Evolutionary conservation across 2,888 invertebrate genomes (phyloP).

Genomic region (Eupelmus urozonus): DNA sequence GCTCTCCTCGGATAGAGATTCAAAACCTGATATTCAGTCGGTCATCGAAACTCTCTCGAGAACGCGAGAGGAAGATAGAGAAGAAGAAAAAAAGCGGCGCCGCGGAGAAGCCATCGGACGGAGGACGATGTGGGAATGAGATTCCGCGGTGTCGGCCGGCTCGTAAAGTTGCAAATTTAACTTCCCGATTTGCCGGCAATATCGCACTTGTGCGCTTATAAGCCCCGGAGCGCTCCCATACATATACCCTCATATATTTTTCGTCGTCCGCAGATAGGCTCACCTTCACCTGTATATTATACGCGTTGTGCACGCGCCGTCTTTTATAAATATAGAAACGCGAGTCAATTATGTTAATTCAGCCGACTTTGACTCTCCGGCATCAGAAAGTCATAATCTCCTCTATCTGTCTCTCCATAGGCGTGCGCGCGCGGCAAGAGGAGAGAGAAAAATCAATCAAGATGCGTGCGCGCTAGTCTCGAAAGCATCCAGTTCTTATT

Average conservation of each 20-base stretch:
- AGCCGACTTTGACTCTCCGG: conserved; percentile 22
- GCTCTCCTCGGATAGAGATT: conserved; percentile 63
- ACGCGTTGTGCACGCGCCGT: neutral
- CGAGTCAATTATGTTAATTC: conserved; percentile 46
- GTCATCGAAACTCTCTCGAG: conserved; percentile 55
- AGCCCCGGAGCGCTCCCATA: neutral
- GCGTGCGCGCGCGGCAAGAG: too few relatives aligned
- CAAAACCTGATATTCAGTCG: conserved; percentile 70
- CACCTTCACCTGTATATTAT: conserved; percentile 50
- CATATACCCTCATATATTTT: conserved; percentile 44
- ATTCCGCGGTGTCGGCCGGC: conserved; percentile 67
- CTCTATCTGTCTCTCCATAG: too few relatives aligned
- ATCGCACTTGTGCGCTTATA: conserved; percentile 47
- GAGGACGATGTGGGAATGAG: conserved; percentile 59
- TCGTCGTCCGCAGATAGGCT: conserved; percentile 45
- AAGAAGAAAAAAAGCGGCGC: conserved; percentile 49
- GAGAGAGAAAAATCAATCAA: conserved; percentile 38
- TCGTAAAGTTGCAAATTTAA: conserved; percentile 71
- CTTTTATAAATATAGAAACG: conserved; percentile 36
- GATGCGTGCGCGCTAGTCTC: neutral
- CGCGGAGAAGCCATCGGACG: conserved; percentile 55
- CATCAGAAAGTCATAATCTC: conserved; percentile 41
- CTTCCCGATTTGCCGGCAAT: conserved; percentile 56
- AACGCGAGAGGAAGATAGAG: conserved; percentile 14
- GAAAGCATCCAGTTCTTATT: conserved; percentile 16